phyloP scores from a whole-genome alignment of 1,140 invertebrate species.

The Carcinoscorpius rotundicauda region DNA sequence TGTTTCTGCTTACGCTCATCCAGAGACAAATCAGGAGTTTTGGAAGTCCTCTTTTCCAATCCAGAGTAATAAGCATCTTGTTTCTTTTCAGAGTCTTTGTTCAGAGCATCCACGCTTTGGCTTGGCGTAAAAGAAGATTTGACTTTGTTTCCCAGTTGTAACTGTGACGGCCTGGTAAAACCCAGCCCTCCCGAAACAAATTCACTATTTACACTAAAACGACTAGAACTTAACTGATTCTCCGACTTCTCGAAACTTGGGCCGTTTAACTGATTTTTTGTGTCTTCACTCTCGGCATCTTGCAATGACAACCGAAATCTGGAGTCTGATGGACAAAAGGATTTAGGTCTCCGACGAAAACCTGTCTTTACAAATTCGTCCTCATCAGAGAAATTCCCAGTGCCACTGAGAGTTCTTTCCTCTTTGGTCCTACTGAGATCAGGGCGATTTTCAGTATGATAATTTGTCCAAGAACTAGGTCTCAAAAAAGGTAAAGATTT shows the following conservation, averaged over 20 bases:
- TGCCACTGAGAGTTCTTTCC: not conserved
- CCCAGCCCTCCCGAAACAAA: too few relatives aligned
- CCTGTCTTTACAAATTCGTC: conserved; percentile 59
- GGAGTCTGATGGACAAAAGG: conserved; percentile 39
- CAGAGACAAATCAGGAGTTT: conserved; percentile 28
- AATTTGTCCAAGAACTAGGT: not conserved
- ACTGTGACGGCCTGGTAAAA: conserved; percentile 17
- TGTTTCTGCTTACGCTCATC: conserved; percentile 48
- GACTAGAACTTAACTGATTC: not conserved
- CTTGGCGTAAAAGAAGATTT: conserved; percentile 10
- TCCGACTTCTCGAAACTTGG: too few relatives aligned
- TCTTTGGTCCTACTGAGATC: not conserved
- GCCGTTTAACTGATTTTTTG: too few relatives aligned
- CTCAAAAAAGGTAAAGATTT: not conserved
- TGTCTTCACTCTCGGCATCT: not conserved
- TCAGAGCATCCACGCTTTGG: conserved; percentile 21
- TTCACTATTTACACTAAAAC: too few relatives aligned
- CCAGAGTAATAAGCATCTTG: not conserved
- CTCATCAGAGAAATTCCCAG: conserved; percentile 7
- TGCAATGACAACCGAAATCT: not conserved
- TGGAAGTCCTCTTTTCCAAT: conserved; percentile 18
- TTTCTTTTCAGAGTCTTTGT: conserved; percentile 9
- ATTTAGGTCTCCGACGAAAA: conserved; percentile 57
- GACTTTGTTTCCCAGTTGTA: conserved; percentile 8
- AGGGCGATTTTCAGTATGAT: too few relatives aligned